Percentiles rank a stretch among this genome's conserved stretches.
Evolutionary conservation across 2,113 vertebrate genomes (phyloP).

Genomic region (Trichechus manatus): DNA sequence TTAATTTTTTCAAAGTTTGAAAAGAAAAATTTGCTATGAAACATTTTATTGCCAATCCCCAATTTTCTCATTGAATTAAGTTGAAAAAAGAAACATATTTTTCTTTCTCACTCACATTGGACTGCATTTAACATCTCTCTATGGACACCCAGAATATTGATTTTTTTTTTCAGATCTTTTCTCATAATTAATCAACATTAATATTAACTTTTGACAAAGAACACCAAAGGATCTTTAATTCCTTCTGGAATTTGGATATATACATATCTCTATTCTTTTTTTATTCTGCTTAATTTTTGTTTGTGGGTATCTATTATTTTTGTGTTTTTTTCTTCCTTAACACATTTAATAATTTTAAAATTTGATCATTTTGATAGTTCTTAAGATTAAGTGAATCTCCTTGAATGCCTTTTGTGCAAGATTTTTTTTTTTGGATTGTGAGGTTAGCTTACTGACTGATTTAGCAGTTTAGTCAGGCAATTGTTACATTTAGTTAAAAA

Average conservation of each 20-base stretch:
- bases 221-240: neutral
- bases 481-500: conserved; percentile 17
- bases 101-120: neutral
- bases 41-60: neutral
- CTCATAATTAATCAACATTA: neutral
- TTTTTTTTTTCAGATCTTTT: neutral
- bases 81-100: neutral
- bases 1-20: neutral
- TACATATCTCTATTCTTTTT: neutral
- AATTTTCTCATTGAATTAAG: neutral
- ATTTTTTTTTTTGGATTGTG: neutral
- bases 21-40: neutral
- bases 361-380: neutral
- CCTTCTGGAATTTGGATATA: neutral
- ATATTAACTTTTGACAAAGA: neutral
- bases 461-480: neutral
- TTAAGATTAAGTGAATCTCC: neutral
- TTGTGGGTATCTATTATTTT: neutral
- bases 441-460: neutral
- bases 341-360: neutral
- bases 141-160: neutral
- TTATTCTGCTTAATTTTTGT: neutral
- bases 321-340: neutral
- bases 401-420: neutral
- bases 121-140: neutral